Base-by-base conservation (phyloP, 64 coral and sea anemone genomes). In the Montipora foliosa region DNA sequence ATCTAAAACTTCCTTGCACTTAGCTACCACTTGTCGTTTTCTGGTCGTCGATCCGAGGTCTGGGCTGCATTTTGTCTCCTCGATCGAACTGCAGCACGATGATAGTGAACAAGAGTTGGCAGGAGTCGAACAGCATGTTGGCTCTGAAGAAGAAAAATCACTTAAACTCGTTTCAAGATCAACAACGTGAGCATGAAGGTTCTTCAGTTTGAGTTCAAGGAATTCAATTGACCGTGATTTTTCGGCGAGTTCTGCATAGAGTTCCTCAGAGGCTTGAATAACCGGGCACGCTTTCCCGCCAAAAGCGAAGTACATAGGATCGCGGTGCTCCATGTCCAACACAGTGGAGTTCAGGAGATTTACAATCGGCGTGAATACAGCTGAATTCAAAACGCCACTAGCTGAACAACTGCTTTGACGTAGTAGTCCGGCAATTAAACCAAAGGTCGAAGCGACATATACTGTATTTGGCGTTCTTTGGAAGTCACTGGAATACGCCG, bases 361-460 rank as follows among this genome's bases (percentile, higher is more conserved):
- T 57, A 88, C n/a, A 14, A 88, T 57, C 2, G 87, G 22, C 19
- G 12, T 76, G 22, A 88, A 88, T 76, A 75, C 74, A 5, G 5
- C 20, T 55, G 71, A 88, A 50, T 76, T 6, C 7, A 57, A 49
- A 59, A 88, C 20, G 14, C 49, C 87, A 52, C 55, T 58, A 20
- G 68, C 47, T 68, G 83, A 47, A 52, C 47, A 13, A 76, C 14
- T 51, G n/a, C 48, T 88, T 52, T 88, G 71, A 44, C 87, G 66
- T 24, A 88, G 68, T 55, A 76, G 74, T 15, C 87, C 71, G 14
- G 74, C 74, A 57, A 76, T 29, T 29, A 88, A 19, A 76, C 87
- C 71, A 59, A 88, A 88, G 13, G 87, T 75, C 13, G 72, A 75
- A 57, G 72, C 87, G 13, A 88, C 67, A 44, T 57, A 24, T 15